Conservation (phyloP, 2,113 vertebrate genomes). For the Columba janthina region DNA sequence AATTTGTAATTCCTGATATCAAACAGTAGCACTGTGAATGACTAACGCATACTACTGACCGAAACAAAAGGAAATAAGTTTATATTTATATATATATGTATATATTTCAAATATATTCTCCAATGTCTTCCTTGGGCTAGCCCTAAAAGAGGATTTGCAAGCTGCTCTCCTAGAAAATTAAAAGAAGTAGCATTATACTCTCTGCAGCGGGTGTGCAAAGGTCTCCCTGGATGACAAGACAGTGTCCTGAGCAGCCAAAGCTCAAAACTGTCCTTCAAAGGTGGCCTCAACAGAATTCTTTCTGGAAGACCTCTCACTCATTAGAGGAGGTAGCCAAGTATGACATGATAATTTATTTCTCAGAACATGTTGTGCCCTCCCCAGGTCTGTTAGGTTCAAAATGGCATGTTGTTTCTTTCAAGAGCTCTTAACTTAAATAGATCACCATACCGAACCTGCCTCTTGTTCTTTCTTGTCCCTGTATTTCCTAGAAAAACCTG, state of each 20-base stretch:
- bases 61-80: background rate
- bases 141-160: background rate
- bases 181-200: background rate
- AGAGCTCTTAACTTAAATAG: background rate
- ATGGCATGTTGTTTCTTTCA: background rate
- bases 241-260: background rate
- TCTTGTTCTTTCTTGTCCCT: background rate
- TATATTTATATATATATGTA: background rate
- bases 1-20: background rate
- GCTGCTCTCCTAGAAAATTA: background rate
- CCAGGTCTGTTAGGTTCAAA: background rate
- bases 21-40: background rate
- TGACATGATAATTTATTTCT: background rate
- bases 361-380: background rate
- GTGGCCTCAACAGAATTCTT: background rate
- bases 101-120: background rate
- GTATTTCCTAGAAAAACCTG: background rate
- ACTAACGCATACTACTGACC: background rate
- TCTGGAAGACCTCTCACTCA: background rate
- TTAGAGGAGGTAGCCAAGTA: background rate
- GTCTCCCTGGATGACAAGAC: background rate
- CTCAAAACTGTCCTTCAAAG: background rate
- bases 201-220: background rate
- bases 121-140: background rate
- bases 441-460: background rate